Base-by-base conservation (phyloP, 2,113 vertebrate species). In the Neolamprologus hecqui region DNA sequence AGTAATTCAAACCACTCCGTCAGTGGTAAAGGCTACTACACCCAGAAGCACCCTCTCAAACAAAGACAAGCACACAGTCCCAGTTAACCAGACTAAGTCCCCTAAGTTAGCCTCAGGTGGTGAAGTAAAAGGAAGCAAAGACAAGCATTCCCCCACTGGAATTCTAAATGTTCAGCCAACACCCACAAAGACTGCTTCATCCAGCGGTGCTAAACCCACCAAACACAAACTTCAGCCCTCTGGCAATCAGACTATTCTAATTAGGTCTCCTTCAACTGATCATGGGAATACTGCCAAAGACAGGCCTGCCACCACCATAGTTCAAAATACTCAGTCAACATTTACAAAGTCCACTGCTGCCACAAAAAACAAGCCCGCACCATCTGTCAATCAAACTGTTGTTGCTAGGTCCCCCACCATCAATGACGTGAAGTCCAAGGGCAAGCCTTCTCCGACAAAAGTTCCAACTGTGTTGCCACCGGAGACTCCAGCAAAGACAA, bases 31-130 rank as follows among this genome's bases (percentile, higher is more conserved):
- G 51, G 8, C 87, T 55, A 54, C 85, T 15, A 60, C 85, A 40
- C 83, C 86, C 68, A 83, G 51, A 75, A 37, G 68, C 40, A 75
- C 49, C 31, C 84, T 80, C 31, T 26, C 75, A 19, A 90, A 82
- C 84, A 94, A 92, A 92, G 89, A 86, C 47, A 94, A 93, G 87
- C 87, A 81, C 58, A 83, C 80, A 88, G 60, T 55, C 17, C 75
- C 86, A 81, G 87, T 84, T 70, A 93, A 90, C 84, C 90, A 92
- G 28, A 94, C 93, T 58, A 51, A 35, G 85, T 51, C 23, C 57
- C 19, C 33, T 53, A 93, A 92, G 81, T 63, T 84, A 6, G 26
- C 85, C 45, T 88, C 83, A 86, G 47, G 23, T 31, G 51, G 47
- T 63, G 88, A 93, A 33, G 88, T 15, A 15, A 95, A 90, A 35